Evolutionary conservation across 2,888 invertebrate species (phyloP).

Genomic region (Halictus quadricinctus): DNA sequence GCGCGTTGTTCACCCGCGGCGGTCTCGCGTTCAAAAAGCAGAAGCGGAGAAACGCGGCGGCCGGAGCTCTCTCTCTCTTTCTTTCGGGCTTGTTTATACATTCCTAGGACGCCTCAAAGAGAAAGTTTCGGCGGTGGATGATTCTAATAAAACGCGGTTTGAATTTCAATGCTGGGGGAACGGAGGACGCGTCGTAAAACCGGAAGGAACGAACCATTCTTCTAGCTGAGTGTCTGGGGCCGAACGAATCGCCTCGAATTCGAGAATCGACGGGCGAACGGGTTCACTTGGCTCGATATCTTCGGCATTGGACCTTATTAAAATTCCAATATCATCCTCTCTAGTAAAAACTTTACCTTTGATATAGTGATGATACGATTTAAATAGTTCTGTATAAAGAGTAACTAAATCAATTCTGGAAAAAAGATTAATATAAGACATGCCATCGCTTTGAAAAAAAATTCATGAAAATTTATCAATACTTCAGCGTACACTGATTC

Average conservation of each 20-base stretch:
- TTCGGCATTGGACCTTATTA: background rate
- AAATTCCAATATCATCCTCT: background rate
- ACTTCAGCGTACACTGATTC: no score
- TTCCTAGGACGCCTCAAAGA: constrained; percentile 7
- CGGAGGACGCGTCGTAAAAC: constrained; percentile 6
- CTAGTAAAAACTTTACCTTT: background rate
- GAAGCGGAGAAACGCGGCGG: background rate
- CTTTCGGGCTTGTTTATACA: constrained; percentile 7
- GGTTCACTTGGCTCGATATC: background rate
- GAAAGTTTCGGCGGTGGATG: constrained; percentile 18
- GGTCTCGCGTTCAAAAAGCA: background rate
- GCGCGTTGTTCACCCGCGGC: background rate
- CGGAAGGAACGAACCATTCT: constrained; percentile 6
- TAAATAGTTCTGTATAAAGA: no score
- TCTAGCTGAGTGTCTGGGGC: background rate
- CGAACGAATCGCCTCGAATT: background rate
- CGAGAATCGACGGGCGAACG: background rate
- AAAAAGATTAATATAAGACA: no score
- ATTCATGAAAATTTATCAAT: no score
- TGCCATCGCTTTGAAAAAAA: no score
- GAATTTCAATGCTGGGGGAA: constrained; percentile 12
- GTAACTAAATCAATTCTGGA: no score
- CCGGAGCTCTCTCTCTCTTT: no score
- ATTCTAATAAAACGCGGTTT: constrained; percentile 19
- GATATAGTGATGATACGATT: no score